Evolutionary conservation across 2,888 invertebrate species (phyloP).

Genomic region (Diarsia brunnea): DNA sequence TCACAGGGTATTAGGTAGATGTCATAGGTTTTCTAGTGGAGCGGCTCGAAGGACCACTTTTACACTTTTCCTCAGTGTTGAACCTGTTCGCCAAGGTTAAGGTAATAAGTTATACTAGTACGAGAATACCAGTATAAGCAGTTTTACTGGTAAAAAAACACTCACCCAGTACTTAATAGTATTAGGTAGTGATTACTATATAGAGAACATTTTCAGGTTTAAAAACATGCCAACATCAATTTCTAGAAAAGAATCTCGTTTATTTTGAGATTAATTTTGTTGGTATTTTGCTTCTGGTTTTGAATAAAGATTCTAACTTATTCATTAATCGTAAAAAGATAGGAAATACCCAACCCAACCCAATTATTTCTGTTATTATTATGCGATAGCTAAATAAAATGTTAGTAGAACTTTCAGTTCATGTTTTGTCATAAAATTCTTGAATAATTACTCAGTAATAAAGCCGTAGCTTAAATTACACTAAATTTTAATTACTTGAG

Average conservation of each 20-base stretch:
- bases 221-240: not conserved
- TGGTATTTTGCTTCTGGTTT: not conserved
- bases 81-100: constrained; percentile 12
- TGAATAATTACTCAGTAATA: constrained; percentile 1
- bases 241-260: not conserved
- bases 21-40: not conserved
- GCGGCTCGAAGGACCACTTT: constrained; percentile 32
- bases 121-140: not conserved
- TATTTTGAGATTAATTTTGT: not conserved
- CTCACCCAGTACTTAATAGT: not conserved
- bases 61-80: not conserved
- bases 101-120: not conserved
- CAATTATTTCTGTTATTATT: not conserved
- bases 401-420: too few species aligned
- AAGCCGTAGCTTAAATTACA: not conserved
- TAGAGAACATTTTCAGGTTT: not conserved
- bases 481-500: not conserved
- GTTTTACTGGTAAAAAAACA: not conserved
- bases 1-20: not conserved
- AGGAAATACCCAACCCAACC: not conserved
- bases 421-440: not conserved
- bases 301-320: not conserved
- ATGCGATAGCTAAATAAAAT: not conserved
- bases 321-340: not conserved
- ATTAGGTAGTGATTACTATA: not conserved